These are phyloP conservation scores for Dissostichus mawsoni DNA, from an alignment of 2,113 vertebrate genomes.

Conservation along the genomic window DNA sequence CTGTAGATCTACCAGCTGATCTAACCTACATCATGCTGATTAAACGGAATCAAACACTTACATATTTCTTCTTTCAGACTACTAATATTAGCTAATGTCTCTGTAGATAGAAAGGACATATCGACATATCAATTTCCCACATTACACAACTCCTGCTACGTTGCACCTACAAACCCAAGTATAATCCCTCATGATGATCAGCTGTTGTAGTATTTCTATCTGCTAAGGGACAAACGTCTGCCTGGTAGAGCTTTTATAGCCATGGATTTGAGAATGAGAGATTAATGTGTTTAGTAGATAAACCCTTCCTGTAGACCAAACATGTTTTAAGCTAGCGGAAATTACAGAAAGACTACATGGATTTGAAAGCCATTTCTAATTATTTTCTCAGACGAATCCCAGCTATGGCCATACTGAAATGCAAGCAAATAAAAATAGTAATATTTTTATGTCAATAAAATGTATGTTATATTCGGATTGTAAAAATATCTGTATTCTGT, in stretches of 20 bases:
- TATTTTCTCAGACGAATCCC: neutral
- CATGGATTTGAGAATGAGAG: constrained; percentile 48
- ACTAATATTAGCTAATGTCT: constrained; percentile 11
- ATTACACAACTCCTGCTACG: constrained; percentile 4
- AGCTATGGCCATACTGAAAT: neutral
- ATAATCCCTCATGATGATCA: constrained; percentile 40
- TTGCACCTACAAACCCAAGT: neutral
- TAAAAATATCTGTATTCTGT: neutral
- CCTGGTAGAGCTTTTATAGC: constrained; percentile 42
- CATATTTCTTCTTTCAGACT: constrained; percentile 1
- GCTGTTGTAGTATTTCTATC: constrained; percentile 31
- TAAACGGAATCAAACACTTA: constrained; percentile 28
- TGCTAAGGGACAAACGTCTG: constrained; percentile 42
- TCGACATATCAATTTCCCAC: constrained; percentile 29
- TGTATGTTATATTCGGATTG: neutral
- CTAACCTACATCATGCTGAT: neutral
- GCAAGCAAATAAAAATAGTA: neutral
- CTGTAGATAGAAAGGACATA: neutral
- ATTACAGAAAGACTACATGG: neutral
- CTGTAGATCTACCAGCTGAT: constrained; percentile 15
- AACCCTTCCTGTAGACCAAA: constrained; percentile 20
- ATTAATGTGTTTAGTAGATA: constrained; percentile 48
- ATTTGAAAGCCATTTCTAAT: neutral
- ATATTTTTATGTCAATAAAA: neutral
- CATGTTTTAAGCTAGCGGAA: constrained; percentile 19